phyloP scores from a whole-genome alignment of 2,888 invertebrate species.

The Axea sp. region DNA sequence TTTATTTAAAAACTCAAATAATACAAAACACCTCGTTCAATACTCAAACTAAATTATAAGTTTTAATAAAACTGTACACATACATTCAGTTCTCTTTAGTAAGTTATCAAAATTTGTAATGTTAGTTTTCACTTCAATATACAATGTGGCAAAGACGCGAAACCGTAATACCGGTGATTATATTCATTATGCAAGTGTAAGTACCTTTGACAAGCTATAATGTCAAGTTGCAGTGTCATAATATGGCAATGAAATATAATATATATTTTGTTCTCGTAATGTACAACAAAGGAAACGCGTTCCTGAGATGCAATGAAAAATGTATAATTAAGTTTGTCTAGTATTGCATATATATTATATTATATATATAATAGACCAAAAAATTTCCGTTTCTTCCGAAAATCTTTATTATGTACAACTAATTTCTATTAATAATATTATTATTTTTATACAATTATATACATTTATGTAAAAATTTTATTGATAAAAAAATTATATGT shows the following conservation, averaged over 20 bases:
- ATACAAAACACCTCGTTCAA: no score
- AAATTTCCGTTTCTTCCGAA: no score
- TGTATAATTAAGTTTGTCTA: no score
- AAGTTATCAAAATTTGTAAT: constrained; percentile 33
- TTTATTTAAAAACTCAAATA: no score
- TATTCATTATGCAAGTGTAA: constrained; percentile 37
- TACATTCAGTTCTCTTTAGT: constrained; percentile 4
- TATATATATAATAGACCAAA: no score
- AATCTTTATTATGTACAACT: no score
- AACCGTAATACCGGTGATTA: constrained; percentile 28
- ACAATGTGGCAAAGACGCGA: constrained; percentile 24
- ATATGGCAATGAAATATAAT: constrained; percentile 12
- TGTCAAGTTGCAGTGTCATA: constrained; percentile 9
- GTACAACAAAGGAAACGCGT: neutral
- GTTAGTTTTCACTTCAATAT: constrained; percentile 24
- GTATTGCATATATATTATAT: no score
- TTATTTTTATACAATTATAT: no score
- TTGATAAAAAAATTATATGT: no score
- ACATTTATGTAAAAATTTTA: no score
- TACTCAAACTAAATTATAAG: constrained; percentile 8
- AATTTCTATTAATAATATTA: no score
- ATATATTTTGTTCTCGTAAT: neutral
- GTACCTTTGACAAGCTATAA: constrained; percentile 21
- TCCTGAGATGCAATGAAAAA: neutral
- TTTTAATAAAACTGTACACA: constrained; percentile 20